These are phyloP conservation scores for Ceratina japonica DNA, from an alignment of 1,140 invertebrate species.

Conservation along the genomic window DNA sequence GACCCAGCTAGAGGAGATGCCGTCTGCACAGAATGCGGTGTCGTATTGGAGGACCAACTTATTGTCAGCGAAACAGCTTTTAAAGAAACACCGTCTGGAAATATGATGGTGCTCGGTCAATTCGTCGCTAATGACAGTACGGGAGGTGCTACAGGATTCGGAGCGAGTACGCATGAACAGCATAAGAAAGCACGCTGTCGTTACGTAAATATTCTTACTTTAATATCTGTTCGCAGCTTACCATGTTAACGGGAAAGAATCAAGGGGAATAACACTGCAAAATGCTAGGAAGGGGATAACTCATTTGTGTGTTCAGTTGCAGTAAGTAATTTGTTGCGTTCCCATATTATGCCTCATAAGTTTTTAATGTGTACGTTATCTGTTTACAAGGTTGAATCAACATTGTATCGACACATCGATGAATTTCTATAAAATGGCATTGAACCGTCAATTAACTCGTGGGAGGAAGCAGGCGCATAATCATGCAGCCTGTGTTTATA, in stretches of 20 bases:
- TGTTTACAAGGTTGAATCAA: constrained; percentile 85
- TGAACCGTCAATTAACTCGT: constrained; percentile 92
- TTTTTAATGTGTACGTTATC: constrained; percentile 4
- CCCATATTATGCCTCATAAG: constrained; percentile 11
- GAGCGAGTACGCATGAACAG: constrained; percentile 78
- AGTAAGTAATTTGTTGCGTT: constrained; percentile 69
- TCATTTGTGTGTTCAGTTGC: constrained; percentile 87
- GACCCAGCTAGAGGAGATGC: constrained; percentile 96
- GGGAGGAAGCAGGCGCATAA: constrained; percentile 95
- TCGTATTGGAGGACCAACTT: constrained; percentile 96
- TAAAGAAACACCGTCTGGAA: constrained; percentile 94
- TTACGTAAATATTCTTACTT: not conserved
- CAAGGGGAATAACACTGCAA: constrained; percentile 91
- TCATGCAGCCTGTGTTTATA: constrained; percentile 98
- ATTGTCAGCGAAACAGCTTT: constrained; percentile 98
- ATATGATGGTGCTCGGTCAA: constrained; percentile 92
- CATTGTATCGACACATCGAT: constrained; percentile 95
- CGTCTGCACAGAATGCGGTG: constrained; percentile 97
- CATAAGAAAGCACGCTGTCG: too few relatives aligned
- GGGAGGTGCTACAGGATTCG: constrained; percentile 88
- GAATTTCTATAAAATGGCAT: constrained; percentile 98
- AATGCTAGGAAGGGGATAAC: constrained; percentile 93
- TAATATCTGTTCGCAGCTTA: constrained; percentile 81
- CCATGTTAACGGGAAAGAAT: constrained; percentile 91
- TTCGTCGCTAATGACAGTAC: constrained; percentile 94